phyloP scores from a whole-genome alignment of 2,113 vertebrate genomes.

The Datnioides undecimradiatus region DNA sequence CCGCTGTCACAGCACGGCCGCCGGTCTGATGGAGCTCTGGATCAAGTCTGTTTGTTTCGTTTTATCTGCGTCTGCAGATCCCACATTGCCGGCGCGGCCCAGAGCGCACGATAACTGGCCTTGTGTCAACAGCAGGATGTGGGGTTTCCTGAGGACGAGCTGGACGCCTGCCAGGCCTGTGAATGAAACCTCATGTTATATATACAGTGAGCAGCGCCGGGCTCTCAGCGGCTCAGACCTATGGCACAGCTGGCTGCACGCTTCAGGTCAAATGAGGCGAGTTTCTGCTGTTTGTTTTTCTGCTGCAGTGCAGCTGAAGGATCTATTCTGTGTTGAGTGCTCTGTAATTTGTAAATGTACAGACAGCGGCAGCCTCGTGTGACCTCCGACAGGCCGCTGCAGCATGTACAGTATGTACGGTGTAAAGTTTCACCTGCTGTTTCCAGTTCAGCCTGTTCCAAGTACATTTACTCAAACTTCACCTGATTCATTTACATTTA shows the following conservation, averaged over 20 bases:
- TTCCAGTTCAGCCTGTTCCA: background rate
- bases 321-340: background rate
- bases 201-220: background rate
- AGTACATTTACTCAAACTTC: background rate
- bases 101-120: background rate
- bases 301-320: background rate
- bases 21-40: background rate
- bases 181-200: conserved; percentile 30
- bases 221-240: conserved; percentile 1
- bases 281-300: background rate
- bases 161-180: conserved; percentile 35
- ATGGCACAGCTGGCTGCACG: background rate
- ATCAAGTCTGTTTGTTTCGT: conserved; percentile 22
- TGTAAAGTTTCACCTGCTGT: background rate
- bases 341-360: background rate
- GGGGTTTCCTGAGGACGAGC: conserved; percentile 41
- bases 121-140: conserved; percentile 37
- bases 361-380: background rate
- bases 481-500: too few species aligned
- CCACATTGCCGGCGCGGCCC: background rate
- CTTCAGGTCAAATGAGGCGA: background rate
- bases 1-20: background rate
- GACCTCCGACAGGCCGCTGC: background rate
- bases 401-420: background rate
- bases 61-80: conserved; percentile 32